phyloP scores from a whole-genome alignment of 2,888 invertebrate genomes.

The Eilema depressum region DNA sequence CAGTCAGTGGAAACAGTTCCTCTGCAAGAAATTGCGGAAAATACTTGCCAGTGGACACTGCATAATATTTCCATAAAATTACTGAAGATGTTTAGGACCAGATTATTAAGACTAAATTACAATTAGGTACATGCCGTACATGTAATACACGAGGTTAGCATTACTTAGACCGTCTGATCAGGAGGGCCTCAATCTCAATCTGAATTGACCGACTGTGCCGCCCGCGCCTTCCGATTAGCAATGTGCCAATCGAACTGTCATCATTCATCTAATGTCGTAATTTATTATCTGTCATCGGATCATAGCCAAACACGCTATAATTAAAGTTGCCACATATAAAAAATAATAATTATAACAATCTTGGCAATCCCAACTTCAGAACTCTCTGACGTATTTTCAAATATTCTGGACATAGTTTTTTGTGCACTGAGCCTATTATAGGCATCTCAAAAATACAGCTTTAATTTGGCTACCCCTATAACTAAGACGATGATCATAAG shows the following conservation, averaged over 20 bases:
- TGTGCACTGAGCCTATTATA: background rate
- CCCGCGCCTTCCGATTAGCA: background rate
- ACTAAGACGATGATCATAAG: background rate
- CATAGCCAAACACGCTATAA: background rate
- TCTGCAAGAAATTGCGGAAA: no score
- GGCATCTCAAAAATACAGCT: background rate
- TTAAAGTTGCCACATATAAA: background rate
- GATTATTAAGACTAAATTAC: background rate
- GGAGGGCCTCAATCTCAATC: background rate
- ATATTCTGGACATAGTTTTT: background rate
- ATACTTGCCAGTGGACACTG: no score
- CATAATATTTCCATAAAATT: background rate
- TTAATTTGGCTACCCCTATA: background rate
- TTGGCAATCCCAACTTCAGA: background rate
- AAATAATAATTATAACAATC: background rate
- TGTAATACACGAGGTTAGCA: background rate
- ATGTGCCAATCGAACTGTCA: background rate
- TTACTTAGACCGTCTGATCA: no score
- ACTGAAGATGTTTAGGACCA: background rate
- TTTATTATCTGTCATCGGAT: background rate
- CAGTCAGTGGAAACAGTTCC: no score
- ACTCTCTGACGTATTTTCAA: background rate
- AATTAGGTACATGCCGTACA: no score
- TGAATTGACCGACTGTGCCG: background rate
- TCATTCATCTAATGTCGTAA: no score